phyloP scores from a whole-genome alignment of 2,113 vertebrate species.

The Oncorhynchus masou region DNA sequence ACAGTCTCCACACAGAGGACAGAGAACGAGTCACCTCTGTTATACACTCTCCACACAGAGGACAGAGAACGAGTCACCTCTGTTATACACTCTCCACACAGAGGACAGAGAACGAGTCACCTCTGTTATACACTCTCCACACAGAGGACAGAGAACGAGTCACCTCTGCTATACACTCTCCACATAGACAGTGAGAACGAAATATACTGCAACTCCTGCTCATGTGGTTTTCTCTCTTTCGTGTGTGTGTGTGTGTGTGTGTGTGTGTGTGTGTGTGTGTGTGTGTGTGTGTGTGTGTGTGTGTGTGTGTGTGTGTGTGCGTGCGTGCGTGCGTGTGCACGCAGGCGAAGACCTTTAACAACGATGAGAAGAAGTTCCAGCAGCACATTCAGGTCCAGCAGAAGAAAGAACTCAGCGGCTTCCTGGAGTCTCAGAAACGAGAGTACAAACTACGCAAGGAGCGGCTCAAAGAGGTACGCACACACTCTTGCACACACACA shows the following conservation, averaged over 20 bases:
- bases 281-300: background rate
- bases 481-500: too few species aligned
- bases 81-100: too few species aligned
- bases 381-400: conserved; percentile 91
- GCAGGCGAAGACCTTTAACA: conserved; percentile 79
- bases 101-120: too few species aligned
- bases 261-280: background rate
- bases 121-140: too few species aligned
- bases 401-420: conserved; percentile 87
- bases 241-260: background rate
- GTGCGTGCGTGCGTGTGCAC: background rate
- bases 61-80: too few species aligned
- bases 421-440: conserved; percentile 86
- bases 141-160: too few species aligned
- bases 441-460: conserved; percentile 90
- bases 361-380: conserved; percentile 91
- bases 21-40: too few species aligned
- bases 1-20: too few species aligned
- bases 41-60: too few species aligned
- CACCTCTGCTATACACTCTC: too few species aligned
- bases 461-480: conserved; percentile 85
- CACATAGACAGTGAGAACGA: background rate
- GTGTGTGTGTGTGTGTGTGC: background rate
- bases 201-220: background rate
- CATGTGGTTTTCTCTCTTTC: too few species aligned